phyloP scores from a whole-genome alignment of 2,113 vertebrate species.

The Pteruthius melanotis region DNA sequence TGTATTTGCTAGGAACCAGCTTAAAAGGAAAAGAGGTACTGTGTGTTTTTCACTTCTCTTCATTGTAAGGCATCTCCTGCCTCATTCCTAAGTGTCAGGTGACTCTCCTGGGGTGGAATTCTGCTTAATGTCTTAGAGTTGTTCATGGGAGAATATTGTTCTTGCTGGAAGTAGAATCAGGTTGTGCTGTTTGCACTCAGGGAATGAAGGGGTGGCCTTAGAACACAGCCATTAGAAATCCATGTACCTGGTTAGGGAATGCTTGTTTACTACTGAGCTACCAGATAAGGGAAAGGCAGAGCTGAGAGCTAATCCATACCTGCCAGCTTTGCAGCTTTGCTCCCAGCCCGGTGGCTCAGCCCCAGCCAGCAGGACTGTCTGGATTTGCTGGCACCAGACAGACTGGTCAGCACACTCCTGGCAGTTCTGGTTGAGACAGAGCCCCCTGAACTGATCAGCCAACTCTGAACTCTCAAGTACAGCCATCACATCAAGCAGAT shows the following conservation, averaged over 20 bases:
- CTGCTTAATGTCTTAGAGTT: background rate
- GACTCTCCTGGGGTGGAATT: background rate
- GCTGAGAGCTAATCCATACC: background rate
- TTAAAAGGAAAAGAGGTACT: conserved; percentile 89
- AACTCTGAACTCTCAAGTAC: background rate
- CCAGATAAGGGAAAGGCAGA: background rate
- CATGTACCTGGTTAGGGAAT: background rate
- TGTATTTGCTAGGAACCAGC: conserved; percentile 86
- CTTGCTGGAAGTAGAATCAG: background rate
- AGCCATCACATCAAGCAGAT: background rate
- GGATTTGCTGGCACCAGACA: background rate
- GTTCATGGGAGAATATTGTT: background rate
- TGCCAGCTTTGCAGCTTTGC: background rate
- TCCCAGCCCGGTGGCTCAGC: background rate
- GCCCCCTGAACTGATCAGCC: background rate
- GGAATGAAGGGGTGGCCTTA: background rate
- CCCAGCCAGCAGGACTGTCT: background rate
- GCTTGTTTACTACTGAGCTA: background rate
- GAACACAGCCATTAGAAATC: background rate
- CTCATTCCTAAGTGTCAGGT: background rate
- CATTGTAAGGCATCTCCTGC: background rate
- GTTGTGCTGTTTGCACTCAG: background rate
- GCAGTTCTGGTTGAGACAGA: rapidly evolving
- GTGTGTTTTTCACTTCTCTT: background rate
- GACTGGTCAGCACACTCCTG: background rate